Evolutionary conservation across 2,888 invertebrate genomes (phyloP), one percentile per base, ranked within the genome.

Genomic region (Pimpla rufipes): DNA sequence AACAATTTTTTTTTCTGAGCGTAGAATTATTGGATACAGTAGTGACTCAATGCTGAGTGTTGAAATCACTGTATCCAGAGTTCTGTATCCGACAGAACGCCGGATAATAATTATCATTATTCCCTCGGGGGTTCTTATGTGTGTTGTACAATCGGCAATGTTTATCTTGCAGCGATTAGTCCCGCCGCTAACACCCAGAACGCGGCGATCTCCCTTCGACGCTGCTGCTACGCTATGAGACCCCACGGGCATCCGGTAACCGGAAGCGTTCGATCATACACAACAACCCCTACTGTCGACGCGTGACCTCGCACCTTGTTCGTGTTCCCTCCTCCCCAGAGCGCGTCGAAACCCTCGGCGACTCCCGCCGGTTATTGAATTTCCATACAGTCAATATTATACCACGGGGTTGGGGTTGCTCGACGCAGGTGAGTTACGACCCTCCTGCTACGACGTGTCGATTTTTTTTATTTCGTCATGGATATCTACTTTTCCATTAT

Each of bases 271-370:
- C 42, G 55, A 57, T 71, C 57, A 21, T 70, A 16, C 29, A 57
- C 45, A n/a, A 67, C 16, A 62, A 11, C 75, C 80, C 40, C 13
- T 47, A 21, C 23, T 23, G 47, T 23, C 57, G 76, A 76, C 76
- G 52, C 76, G 66, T 67, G 81, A 73, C 66, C 68, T 45, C 55
- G 52, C 80, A 75, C 76, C 66, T 70, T 70, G 5, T 16, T 29
- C 52, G 16, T 13, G 42, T 18, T 42, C 67, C 47, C 67, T 16
- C 67, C 23, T 45, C 10, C 57, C 21, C 11, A 40, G 42, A n/a
- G 40, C 23, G 16, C 50, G 35, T 11, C 40, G 23, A 45, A 64
- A 7, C 75, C 55, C 80, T 74, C 74, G 45, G 42, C 57, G 23
- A 29, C 55, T n/a, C n/a, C n/a, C 52, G 5, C 13, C 35, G 62